phyloP scores from a whole-genome alignment of 1,140 invertebrate species.

The Akabosia matsudoensis region DNA sequence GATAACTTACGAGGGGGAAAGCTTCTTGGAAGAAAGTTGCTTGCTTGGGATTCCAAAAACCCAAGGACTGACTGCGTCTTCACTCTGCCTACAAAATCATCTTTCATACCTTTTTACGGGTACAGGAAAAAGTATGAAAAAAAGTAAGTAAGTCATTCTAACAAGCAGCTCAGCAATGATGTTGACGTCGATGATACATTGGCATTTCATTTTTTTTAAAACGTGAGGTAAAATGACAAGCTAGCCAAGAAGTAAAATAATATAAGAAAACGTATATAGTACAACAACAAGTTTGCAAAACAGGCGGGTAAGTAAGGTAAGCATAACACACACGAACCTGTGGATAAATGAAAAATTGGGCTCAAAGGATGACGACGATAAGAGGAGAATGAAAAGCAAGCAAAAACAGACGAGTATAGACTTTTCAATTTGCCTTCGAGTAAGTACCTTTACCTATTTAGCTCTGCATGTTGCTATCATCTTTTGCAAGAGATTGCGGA shows the following conservation, averaged over 20 bases:
- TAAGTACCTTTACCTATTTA: neutral
- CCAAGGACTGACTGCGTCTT: too few relatives aligned
- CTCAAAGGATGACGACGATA: neutral
- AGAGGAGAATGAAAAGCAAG: neutral
- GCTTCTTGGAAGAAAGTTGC: neutral
- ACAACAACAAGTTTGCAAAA: neutral
- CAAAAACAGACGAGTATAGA: neutral
- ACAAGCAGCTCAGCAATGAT: neutral
- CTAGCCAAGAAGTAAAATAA: neutral
- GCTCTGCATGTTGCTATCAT: too few relatives aligned
- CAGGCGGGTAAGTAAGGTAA: neutral
- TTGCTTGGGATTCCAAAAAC: too few relatives aligned
- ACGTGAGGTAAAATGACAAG: neutral
- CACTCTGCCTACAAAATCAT: too few relatives aligned
- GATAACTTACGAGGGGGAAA: neutral
- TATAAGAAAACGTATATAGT: neutral
- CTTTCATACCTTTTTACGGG: too few relatives aligned
- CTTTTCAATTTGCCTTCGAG: neutral
- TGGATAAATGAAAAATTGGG: neutral
- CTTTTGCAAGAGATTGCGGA: too few relatives aligned
- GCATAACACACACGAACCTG: too few relatives aligned
- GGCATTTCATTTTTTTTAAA: constrained; percentile 15
- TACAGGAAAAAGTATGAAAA: neutral
- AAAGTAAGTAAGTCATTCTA: constrained; percentile 11
- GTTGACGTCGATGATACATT: constrained; percentile 10